These are phyloP conservation scores for Zaprionus davidi DNA, from an alignment of 1,140 invertebrate species.

Conservation along the genomic window DNA sequence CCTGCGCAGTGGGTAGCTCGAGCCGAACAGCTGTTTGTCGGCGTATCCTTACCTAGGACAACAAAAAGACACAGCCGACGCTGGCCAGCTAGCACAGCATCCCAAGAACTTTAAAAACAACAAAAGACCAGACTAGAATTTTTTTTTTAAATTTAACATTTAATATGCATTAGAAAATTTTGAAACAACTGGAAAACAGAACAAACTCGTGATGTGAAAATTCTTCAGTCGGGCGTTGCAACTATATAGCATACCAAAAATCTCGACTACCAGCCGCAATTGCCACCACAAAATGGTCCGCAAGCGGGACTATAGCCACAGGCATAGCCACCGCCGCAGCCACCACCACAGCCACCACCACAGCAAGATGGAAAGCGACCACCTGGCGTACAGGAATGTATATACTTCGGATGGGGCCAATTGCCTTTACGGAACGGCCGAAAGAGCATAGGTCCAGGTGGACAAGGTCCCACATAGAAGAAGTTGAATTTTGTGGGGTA, in stretches of 20 bases:
- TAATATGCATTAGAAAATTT: not conserved
- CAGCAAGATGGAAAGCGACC: not conserved
- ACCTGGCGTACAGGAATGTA: not conserved
- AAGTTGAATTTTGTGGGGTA: conserved; percentile 16
- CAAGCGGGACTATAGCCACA: not conserved
- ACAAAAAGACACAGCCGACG: conserved; percentile 32
- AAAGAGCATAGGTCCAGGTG: conserved; percentile 17
- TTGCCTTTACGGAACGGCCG: conserved; percentile 11
- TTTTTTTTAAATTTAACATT: not conserved
- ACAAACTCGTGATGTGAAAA: conserved; percentile 19
- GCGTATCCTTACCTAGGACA: conserved; percentile 69
- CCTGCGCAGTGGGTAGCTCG: conserved; percentile 42
- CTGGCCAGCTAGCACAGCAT: conserved; percentile 19
- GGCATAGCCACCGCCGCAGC: not conserved
- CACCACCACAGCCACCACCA: not conserved
- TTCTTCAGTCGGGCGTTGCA: conserved; percentile 13
- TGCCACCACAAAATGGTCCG: conserved; percentile 6
- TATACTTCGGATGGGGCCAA: conserved; percentile 5
- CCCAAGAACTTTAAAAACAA: not conserved
- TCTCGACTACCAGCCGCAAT: conserved; percentile 23
- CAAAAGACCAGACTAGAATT: not conserved
- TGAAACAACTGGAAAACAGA: conserved; percentile 5
- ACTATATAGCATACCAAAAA: not conserved
- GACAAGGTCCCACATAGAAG: conserved; percentile 24
- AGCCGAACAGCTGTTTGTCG: conserved; percentile 62